Conservation (phyloP, 2,888 invertebrate species). For the Trichopria drosophilae region DNA sequence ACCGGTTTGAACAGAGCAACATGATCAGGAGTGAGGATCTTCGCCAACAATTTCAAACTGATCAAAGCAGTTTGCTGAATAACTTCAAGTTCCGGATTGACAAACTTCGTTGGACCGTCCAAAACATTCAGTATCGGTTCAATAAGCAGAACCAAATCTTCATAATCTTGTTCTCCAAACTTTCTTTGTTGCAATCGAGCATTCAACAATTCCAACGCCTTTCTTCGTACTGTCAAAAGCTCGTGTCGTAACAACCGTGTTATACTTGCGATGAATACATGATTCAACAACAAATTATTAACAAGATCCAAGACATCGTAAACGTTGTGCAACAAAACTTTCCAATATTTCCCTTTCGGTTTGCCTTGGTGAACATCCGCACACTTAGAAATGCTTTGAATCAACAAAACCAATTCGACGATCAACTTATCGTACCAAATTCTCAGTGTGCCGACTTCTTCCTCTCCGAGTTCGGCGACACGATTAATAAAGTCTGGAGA, state of each 20-base stretch:
- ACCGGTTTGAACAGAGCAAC: constrained; percentile 71
- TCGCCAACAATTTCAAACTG: constrained; percentile 80
- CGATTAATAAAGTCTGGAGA: constrained; percentile 71
- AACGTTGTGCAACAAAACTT: constrained; percentile 74
- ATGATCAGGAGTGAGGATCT: constrained; percentile 68
- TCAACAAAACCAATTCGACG: constrained; percentile 68
- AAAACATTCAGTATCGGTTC: constrained; percentile 67
- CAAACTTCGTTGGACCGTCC: constrained; percentile 59
- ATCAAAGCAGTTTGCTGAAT: constrained; percentile 83
- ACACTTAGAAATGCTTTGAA: constrained; percentile 68
- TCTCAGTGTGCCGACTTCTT: constrained; percentile 63
- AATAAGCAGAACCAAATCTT: constrained; percentile 64
- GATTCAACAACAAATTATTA: constrained; percentile 76
- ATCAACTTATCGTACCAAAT: constrained; percentile 70
- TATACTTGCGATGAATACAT: constrained; percentile 79
- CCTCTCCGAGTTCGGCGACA: constrained; percentile 62
- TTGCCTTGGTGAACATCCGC: constrained; percentile 65
- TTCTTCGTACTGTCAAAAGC: constrained; percentile 71
- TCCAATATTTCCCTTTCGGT: constrained; percentile 76
- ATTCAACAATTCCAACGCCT: constrained; percentile 84
- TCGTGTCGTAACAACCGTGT: constrained; percentile 73
- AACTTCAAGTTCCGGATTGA: constrained; percentile 66
- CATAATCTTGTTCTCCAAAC: constrained; percentile 62
- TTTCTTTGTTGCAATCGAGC: constrained; percentile 74
- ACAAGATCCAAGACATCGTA: constrained; percentile 75